Evolutionary conservation across 2,888 invertebrate genomes (phyloP).

Genomic region (Tribolium freemani): DNA sequence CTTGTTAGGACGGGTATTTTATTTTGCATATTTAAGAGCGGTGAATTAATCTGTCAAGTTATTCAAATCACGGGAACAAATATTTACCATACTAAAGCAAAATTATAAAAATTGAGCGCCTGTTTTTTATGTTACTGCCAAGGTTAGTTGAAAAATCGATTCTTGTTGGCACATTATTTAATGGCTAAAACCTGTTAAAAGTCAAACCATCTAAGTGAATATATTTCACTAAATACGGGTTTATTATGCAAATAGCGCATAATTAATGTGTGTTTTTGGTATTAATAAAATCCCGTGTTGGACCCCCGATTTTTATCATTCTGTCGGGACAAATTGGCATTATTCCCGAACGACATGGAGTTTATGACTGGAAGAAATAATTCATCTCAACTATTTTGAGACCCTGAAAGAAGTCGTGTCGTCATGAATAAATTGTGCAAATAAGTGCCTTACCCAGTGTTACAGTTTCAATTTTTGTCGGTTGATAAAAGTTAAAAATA

Average conservation of each 20-base stretch:
- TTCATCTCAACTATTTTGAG: slow-evolving; percentile 1
- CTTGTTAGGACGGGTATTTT: slow-evolving; percentile 3
- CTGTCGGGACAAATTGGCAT: slow-evolving; percentile 17
- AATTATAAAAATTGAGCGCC: not conserved
- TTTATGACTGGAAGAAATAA: slow-evolving; percentile 14
- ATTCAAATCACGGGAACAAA: not conserved
- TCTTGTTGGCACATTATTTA: slow-evolving; percentile 9
- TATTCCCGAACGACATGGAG: slow-evolving; percentile 1
- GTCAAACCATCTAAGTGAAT: not conserved
- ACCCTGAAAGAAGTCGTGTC: too few relatives aligned
- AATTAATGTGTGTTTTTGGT: not conserved
- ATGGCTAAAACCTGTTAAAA: slow-evolving; percentile 10
- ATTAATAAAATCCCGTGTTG: slow-evolving; percentile 2
- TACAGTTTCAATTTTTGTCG: too few relatives aligned
- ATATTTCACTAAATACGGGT: not conserved
- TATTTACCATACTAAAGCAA: not conserved
- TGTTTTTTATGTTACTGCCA: not conserved
- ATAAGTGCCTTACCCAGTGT: too few relatives aligned
- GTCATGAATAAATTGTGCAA: too few relatives aligned
- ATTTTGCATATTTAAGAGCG: slow-evolving; percentile 14
- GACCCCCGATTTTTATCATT: not conserved
- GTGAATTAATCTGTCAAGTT: not conserved
- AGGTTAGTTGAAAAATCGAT: slow-evolving; percentile 3
- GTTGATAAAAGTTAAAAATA: too few relatives aligned
- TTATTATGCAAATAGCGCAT: not conserved